Percentiles rank a stretch among this genome's conserved stretches.
Conservation (phyloP, 2,888 invertebrate genomes). For the Horisme vitalbata region DNA sequence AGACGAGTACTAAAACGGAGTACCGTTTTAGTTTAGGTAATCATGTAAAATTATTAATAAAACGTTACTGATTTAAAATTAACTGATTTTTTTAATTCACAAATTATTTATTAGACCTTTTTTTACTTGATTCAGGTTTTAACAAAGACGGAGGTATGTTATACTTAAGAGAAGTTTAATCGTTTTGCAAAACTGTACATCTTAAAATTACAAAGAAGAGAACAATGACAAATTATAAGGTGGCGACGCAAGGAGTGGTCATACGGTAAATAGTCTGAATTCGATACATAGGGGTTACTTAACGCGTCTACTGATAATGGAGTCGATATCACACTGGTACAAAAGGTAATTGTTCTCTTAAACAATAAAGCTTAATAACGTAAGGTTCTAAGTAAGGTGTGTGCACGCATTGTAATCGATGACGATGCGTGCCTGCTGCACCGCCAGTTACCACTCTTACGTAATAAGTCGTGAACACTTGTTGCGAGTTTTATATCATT, state of each 20-base stretch:
- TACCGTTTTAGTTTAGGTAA: no score
- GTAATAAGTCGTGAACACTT: conserved; percentile 18
- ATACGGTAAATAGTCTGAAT: conserved; percentile 63
- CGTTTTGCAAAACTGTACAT: neutral
- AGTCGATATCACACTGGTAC: conserved; percentile 68
- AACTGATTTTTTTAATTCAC: no score
- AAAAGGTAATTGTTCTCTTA: conserved; percentile 81
- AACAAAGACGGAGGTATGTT: no score
- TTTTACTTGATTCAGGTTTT: no score
- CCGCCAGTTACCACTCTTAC: conserved; percentile 38
- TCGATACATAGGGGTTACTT: conserved; percentile 66
- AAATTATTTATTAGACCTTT: no score
- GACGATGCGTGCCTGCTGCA: conserved; percentile 37
- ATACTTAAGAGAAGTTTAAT: no score
- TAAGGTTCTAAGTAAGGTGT: conserved; percentile 73
- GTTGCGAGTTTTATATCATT: no score
- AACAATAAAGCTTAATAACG: conserved; percentile 78
- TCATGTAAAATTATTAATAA: no score
- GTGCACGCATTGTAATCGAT: conserved; percentile 49
- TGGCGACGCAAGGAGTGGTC: conserved; percentile 31
- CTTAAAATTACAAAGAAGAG: conserved; percentile 23
- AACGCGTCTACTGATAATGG: conserved; percentile 72
- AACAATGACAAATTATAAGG: conserved; percentile 67
- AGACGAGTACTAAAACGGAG: no score
- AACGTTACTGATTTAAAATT: no score